A percentile compares a stretch with the other conserved stretches of the same genome.
These are phyloP conservation scores for Buphagus erythrorhynchus DNA, from an alignment of 2,797 vertebrate species.

Conservation along the genomic window DNA sequence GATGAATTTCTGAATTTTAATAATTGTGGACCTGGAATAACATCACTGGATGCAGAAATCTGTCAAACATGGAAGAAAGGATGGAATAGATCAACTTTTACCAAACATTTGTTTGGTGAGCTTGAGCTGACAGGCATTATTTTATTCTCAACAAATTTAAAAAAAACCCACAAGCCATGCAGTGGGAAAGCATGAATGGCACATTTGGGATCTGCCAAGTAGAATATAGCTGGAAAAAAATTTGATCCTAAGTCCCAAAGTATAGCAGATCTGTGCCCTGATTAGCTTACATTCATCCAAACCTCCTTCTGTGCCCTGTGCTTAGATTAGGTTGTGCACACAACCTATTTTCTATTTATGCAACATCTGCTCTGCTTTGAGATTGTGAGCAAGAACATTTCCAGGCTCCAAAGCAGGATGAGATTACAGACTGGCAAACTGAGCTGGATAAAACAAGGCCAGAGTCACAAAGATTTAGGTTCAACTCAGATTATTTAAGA, in stretches of 20 bases:
- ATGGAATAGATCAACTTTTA: background rate
- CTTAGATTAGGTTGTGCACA: conserved; percentile 51
- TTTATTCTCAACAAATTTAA: background rate
- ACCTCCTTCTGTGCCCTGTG: conserved; percentile 30
- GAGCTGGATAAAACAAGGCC: conserved; percentile 50
- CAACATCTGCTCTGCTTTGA: conserved; percentile 63
- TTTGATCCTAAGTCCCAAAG: background rate
- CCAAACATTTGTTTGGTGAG: background rate
- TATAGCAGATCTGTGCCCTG: conserved; percentile 4
- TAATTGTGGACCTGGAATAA: background rate
- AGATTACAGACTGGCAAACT: conserved; percentile 40
- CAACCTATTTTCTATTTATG: conserved; percentile 68
- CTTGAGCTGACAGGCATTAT: background rate
- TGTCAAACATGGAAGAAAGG: background rate
- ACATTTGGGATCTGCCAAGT: background rate
- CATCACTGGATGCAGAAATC: background rate
- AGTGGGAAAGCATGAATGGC: background rate
- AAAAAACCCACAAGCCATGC: background rate
- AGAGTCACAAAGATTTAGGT: conserved; percentile 16
- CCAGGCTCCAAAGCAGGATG: conserved; percentile 60
- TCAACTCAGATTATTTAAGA: conserved; percentile 42
- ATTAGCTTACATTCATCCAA: conserved; percentile 41
- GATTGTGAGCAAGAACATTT: conserved; percentile 56
- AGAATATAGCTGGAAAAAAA: background rate
- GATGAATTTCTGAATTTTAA: background rate